These are phyloP conservation scores for Erythrolamprus reginae DNA, from an alignment of 2,113 vertebrate species.

Conservation along the genomic window DNA sequence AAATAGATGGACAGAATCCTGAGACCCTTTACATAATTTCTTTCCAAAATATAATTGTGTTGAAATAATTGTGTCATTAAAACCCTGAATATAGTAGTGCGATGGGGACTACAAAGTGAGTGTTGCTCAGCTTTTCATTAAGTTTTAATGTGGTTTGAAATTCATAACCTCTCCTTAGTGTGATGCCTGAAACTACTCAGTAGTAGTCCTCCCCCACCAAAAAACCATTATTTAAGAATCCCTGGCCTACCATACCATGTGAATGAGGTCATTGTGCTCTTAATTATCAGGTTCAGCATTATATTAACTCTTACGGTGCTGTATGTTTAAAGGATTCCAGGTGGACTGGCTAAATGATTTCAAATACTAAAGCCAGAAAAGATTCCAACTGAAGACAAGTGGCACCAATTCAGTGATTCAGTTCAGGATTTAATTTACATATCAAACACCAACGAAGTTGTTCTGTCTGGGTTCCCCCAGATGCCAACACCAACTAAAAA, in stretches of 20 bases:
- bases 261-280: background rate
- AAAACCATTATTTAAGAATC: background rate
- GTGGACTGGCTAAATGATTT: background rate
- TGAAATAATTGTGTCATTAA: background rate
- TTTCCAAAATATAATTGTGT: background rate
- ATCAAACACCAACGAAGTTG: background rate
- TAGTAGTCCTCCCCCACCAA: background rate
- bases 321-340: background rate
- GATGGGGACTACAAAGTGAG: background rate
- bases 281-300: background rate
- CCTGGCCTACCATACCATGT: background rate
- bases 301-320: background rate
- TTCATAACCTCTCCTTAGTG: background rate
- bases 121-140: background rate
- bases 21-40: background rate
- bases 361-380: background rate
- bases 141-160: background rate
- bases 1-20: background rate
- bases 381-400: background rate
- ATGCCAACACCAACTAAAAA: too few species aligned
- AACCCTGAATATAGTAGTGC: background rate
- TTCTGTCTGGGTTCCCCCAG: too few species aligned
- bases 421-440: background rate
- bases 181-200: background rate
- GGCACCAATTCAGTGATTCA: background rate